phyloP scores from a whole-genome alignment of 2,888 invertebrate genomes.

The Tiliacea aurago region DNA sequence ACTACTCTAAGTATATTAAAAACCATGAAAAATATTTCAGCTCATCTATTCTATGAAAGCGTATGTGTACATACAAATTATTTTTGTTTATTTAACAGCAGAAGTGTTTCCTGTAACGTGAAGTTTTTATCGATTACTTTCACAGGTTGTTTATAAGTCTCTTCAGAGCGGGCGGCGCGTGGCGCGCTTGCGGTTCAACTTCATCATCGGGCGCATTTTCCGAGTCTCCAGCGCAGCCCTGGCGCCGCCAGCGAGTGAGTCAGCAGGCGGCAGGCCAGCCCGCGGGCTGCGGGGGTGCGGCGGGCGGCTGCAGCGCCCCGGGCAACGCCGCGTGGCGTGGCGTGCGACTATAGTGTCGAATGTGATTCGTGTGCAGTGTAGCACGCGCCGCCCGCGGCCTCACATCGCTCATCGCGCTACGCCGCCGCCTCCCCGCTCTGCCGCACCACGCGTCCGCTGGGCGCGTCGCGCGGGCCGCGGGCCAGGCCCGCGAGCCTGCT shows the following conservation, averaged over 20 bases:
- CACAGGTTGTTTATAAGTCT: neutral
- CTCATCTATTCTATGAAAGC: neutral
- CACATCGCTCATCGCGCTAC: conserved; percentile 87
- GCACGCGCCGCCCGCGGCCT: conserved; percentile 89
- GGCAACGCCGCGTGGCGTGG: conserved; percentile 68
- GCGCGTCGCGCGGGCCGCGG: conserved; percentile 90
- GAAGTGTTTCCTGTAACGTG: neutral
- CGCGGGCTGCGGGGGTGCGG: conserved; percentile 69
- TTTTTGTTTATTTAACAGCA: neutral
- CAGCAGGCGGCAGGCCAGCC: conserved; percentile 65
- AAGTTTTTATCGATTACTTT: conserved; percentile 16
- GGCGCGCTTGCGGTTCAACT: conserved; percentile 22
- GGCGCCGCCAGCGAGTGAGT: conserved; percentile 66
- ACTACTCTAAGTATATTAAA: neutral
- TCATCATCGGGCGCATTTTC: conserved; percentile 59
- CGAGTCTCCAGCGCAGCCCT: conserved; percentile 46
- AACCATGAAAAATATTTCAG: conserved; percentile 8
- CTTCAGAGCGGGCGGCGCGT: conserved; percentile 55
- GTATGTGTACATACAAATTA: neutral
- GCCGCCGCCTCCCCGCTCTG: conserved; percentile 88
- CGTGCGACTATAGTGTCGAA: conserved; percentile 68
- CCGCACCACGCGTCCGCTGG: conserved; percentile 90
- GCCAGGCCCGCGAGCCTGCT: conserved; percentile 91
- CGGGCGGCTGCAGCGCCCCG: conserved; percentile 67
- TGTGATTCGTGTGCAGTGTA: conserved; percentile 86